Evolutionary conservation across 1,140 invertebrate species (phyloP).

Genomic region (Acromyrmex heyeri): DNA sequence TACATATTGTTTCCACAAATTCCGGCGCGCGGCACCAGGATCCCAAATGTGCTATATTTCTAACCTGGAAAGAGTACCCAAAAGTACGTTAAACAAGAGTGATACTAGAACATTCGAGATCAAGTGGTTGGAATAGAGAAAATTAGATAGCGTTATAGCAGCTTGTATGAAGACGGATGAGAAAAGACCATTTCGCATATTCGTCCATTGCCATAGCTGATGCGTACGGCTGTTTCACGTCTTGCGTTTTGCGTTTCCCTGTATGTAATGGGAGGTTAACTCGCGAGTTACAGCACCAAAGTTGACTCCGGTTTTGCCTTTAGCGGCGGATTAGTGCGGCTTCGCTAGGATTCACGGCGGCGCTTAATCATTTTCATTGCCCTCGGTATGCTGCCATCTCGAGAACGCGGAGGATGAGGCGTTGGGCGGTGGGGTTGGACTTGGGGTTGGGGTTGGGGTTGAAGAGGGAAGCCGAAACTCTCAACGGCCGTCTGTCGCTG

Average conservation of each 20-base stretch:
- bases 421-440: conserved; percentile 17
- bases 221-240: conserved; percentile 64
- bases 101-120: conserved; percentile 7
- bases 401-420: conserved; percentile 58
- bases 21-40: background rate
- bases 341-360: conserved; percentile 81
- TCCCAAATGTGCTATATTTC: conserved; percentile 49
- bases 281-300: conserved; percentile 76
- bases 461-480: conserved; percentile 60
- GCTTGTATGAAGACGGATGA: conserved; percentile 44
- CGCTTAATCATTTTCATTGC: conserved; percentile 80
- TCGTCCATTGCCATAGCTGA: conserved; percentile 37
- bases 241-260: conserved; percentile 55
- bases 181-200: conserved; percentile 28
- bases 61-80: conserved; percentile 22
- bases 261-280: conserved; percentile 74
- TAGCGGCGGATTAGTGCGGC: conserved; percentile 83
- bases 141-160: conserved; percentile 59
- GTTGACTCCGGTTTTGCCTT: conserved; percentile 83
- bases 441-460: conserved; percentile 5
- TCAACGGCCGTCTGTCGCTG: conserved; percentile 67
- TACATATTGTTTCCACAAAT: conserved; percentile 64
- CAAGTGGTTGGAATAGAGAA: conserved; percentile 35
- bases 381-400: conserved; percentile 64
- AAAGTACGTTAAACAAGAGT: conserved; percentile 60